phyloP scores from a whole-genome alignment of 2,888 invertebrate genomes.

The Athetis lepigone region DNA sequence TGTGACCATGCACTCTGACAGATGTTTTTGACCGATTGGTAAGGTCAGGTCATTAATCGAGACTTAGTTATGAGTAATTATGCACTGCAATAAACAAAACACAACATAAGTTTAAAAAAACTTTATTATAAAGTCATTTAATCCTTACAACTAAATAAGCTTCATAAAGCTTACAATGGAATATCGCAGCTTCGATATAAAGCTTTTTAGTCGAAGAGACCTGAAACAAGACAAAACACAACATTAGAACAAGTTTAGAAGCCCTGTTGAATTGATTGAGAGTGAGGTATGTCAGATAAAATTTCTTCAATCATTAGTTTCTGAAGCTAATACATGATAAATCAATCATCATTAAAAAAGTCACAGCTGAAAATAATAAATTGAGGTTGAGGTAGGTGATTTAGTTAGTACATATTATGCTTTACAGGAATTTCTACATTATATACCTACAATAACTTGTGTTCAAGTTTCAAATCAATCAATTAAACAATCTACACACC shows the following conservation, averaged over 20 bases:
- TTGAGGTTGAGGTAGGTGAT: too few species aligned
- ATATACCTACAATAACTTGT: too few species aligned
- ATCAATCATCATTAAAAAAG: slow-evolving; percentile 87
- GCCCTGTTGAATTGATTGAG: not conserved
- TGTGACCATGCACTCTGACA: too few species aligned
- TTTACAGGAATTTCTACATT: too few species aligned
- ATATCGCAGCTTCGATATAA: slow-evolving; percentile 83
- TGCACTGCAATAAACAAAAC: slow-evolving; percentile 1
- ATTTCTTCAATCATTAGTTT: slow-evolving; percentile 79
- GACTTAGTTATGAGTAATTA: too few species aligned
- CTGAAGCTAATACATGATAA: slow-evolving; percentile 91
- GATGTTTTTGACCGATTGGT: too few species aligned
- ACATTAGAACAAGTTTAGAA: slow-evolving; percentile 10
- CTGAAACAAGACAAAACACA: slow-evolving; percentile 88
- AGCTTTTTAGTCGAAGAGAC: slow-evolving; percentile 94
- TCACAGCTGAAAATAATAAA: not conserved
- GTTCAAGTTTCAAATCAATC: too few species aligned
- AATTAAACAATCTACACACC: too few species aligned
- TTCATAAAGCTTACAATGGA: slow-evolving; percentile 86
- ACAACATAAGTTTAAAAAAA: slow-evolving; percentile 63
- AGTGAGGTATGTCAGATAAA: slow-evolving; percentile 71
- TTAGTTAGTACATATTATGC: too few species aligned
- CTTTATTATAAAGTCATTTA: slow-evolving; percentile 83
- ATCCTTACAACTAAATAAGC: slow-evolving; percentile 86
- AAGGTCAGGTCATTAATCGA: too few species aligned